Evolutionary conservation across 2,113 vertebrate species (phyloP), one percentile per base, ranked within the genome.

Genomic region (Stercorarius parasiticus): DNA sequence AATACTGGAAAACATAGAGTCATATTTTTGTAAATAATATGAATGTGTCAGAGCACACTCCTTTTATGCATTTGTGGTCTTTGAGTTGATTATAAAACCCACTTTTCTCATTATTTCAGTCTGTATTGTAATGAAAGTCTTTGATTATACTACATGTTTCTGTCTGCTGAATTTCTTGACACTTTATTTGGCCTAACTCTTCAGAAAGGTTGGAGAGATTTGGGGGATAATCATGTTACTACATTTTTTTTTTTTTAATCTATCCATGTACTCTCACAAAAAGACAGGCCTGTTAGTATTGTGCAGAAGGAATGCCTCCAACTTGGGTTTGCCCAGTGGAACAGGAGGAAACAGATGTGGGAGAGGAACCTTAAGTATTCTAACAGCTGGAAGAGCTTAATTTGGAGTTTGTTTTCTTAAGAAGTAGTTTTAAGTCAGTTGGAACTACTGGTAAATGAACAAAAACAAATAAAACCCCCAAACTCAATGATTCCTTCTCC

Each of bases 321-420:
- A 4, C 34, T 77, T 67, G 67, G 29, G 38, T 56, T 86, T 86
- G 27, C n/a, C 23, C 21, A 73, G 18, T 61, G 34, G 45, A 88
- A 70, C 20, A 13, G 40, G 58, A 67, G 77, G 42, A 53, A 92
- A 17, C 66, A 77, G 34, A 66, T 90, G 53, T 83, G 43, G 21
- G 45, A 92, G 36, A 82, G 40, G 45, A 90, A 65, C 88, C 49
- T 65, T 69, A 53, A 62, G 27, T 82, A 14, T 72, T 88, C 30
- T 64, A 30, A 72, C 88, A 92, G 58, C 82, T 92, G 58, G 82
- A 93, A 73, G 38, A 72, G 58, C 40, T 95, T 90, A 52, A 61
- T 65, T 86, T 82, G 53, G 36, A 76, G 45, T 72, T 94, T 79
- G 8, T 79, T 83, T 90, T 76, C 43, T 62, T 65, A 62, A 72